A percentile compares a stretch with the other conserved stretches of the same genome.
Evolutionary conservation across 2,113 vertebrate species (phyloP).

Genomic region (Mionectes macconnelli): DNA sequence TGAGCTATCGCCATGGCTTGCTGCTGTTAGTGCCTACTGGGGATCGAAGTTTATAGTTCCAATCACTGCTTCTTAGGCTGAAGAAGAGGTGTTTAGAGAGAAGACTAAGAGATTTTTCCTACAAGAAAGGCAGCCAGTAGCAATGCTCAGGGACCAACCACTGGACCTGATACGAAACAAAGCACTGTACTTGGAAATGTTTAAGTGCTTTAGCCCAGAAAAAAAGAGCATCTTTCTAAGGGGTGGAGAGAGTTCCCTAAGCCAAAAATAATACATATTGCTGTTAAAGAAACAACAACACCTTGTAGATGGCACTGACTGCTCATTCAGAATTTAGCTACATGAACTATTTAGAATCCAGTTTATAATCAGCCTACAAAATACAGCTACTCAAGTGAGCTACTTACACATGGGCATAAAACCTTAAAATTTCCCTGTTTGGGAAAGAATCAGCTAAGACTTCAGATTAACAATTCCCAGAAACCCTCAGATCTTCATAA

Average conservation of each 20-base stretch:
- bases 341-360: not conserved
- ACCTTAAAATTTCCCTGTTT: too few species aligned
- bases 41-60: not conserved
- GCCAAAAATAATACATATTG: not conserved
- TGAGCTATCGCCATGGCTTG: not conserved
- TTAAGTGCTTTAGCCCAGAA: not conserved
- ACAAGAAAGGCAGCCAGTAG: not conserved
- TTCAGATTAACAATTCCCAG: not conserved
- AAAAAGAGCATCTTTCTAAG: not conserved
- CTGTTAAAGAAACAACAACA: slow-evolving; percentile 12
- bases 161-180: not conserved
- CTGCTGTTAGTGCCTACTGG: not conserved
- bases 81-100: not conserved
- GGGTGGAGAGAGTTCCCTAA: not conserved
- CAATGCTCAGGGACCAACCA: not conserved
- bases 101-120: not conserved
- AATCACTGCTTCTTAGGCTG: not conserved
- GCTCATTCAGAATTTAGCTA: not conserved
- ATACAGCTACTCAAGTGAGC: not conserved
- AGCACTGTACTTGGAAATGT: not conserved
- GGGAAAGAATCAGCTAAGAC: not conserved
- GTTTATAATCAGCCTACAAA: not conserved
- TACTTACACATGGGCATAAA: not conserved
- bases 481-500: not conserved
- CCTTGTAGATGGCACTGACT: not conserved